Evolutionary conservation across 1,140 invertebrate genomes (phyloP), one percentile per base, ranked within the genome.

Genomic region (Drosophila pseudoananassae): DNA sequence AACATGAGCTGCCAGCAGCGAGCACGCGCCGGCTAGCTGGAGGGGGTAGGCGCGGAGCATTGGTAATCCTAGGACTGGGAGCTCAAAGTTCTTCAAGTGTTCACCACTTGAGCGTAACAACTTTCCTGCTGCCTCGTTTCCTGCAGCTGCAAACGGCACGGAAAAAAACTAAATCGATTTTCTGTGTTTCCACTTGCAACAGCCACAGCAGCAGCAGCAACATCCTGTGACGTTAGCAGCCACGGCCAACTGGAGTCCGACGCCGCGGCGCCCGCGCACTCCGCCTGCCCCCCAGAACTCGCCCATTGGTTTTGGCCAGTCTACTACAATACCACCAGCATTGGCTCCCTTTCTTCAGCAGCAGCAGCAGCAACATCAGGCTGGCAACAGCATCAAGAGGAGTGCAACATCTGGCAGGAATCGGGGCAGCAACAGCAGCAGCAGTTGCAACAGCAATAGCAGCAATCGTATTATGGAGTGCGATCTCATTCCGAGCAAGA

Each of bases 401-500:
- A 56, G 58, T 57, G 53, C 63, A 31, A 25, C 64, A 38, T 31
- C 36, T 20, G 49, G 36, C 54, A 70, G 65, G 25, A 60, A 61
- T 47, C 78, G 79, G 10, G 49, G 52, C 45, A 38, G 29, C 33
- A 54, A 27, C 70, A 38, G n/a, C 10, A 59, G 14, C 40, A 17
- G 15, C 40, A 15, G 0, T 15, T 20, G 17, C 17, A 17, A 46
- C 43, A 20, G 6, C 45, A 76, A 43, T 60, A 54, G 49, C 68
- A 82, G 53, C 61, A 90, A 71, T 75, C 88, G 83, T 49, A 89
- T 91, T 23, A 81, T 89, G 6, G 89, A 91, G 61, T 89, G 78
- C 69, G 89, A 91, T 83, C 79, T 91, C 40, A 91, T 91, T 63
- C 89, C 89, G 61, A 90, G 81, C 73, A 91, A 89, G 73, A 91